Evolutionary conservation across 1,140 invertebrate genomes (phyloP), one percentile per base, ranked within the genome.

Genomic region (Chrysomallon squamiferum): DNA sequence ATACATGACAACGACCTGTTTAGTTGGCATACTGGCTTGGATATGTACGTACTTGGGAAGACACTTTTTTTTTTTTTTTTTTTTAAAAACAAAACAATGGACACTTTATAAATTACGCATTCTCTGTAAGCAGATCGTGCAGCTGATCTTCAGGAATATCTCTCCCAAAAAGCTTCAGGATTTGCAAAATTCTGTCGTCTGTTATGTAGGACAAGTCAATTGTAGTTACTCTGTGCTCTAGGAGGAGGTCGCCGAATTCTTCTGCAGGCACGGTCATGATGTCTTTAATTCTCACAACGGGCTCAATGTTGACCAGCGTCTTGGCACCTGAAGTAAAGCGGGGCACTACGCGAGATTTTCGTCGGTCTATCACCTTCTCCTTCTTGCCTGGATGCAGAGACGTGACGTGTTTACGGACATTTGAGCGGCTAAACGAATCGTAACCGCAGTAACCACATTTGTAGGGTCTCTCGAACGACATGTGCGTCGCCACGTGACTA

Each of bases 381-480:
- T 3, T n/a, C 50, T 54, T 54, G 50, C 29, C 22, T 22, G 22
- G 4, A 54, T 54, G 50, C 13, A 27, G 15, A 30, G 22, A 27
- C 25, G n/a, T 54, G 9, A 54, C 15, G 25, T 54, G 50, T 4
- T 15, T 20, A 15, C 50, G 22, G 15, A 54, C 18, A 5, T 54
- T 54, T 4, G 22, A 27, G 25, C 50, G 6, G n/a, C 15, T 25
- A 30, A 27, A 54, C 2, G 22, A 15, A 30, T 54, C 50, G 9
- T 54, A 54, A 15, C 15, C 15, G 25, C 50, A 54, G 25, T 54
- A 54, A 30, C 50, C 50, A 54, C 50, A 54, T 30, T 54, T 54
- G 50, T 54, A 54, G 2, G 29, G 22, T 54, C 50, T 25, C n/a
- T 30, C 50, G 5, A 5, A 5, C n/a, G 22, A 25, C 50, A 54